Evolutionary conservation across 2,888 invertebrate genomes (phyloP).

Genomic region (Gastrophysa polygoni): DNA sequence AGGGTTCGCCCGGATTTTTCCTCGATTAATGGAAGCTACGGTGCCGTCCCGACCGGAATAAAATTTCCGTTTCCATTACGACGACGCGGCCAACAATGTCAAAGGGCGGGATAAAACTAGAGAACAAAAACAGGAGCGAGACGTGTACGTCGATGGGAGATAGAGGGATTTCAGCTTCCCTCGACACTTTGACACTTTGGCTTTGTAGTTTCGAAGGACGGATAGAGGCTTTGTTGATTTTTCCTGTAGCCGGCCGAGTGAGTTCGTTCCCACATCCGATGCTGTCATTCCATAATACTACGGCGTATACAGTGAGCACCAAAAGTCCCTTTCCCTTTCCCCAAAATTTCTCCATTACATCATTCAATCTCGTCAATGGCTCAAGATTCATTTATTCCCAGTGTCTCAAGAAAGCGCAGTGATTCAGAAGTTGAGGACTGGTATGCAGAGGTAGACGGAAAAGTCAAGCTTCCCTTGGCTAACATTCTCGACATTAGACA

Average conservation of each 20-base stretch:
- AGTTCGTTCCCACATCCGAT: neutral
- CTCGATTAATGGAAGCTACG: neutral
- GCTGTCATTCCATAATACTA: no score
- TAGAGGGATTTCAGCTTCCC: conserved; percentile 3
- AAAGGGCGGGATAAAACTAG: neutral
- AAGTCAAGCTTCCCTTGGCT: no score
- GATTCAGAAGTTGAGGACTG: no score
- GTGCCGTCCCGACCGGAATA: neutral
- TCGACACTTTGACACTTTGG: conserved; percentile 3
- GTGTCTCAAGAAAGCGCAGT: no score
- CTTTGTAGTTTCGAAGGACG: conserved; percentile 11
- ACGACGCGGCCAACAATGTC: neutral
- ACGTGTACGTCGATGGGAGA: neutral
- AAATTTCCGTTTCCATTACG: neutral
- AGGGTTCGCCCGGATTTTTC: neutral
- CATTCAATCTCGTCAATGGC: no score
- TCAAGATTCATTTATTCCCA: no score
- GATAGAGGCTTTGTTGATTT: neutral
- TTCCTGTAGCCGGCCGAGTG: neutral
- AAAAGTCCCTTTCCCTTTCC: no score
- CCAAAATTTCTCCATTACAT: no score
- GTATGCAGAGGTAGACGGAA: no score
- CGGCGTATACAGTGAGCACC: no score
- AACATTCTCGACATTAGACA: no score
- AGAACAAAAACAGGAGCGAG: conserved; percentile 7